These are phyloP conservation scores for Uropetala carovei DNA, from an alignment of 2,888 invertebrate genomes.

Conservation along the genomic window DNA sequence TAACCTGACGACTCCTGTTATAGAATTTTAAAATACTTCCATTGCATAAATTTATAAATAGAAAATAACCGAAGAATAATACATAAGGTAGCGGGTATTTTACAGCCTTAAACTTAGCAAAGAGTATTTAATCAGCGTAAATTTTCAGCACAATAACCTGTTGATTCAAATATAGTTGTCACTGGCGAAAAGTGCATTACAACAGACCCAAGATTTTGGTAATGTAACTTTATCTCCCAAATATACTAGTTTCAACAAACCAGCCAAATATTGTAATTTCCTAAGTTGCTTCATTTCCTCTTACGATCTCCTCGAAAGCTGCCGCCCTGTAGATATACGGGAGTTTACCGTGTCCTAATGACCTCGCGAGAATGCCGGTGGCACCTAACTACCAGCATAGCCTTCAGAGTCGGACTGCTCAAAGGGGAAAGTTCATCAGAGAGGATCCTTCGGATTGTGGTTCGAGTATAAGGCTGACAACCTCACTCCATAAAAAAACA, in stretches of 20 bases:
- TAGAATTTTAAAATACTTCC: no score
- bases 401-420: not conserved
- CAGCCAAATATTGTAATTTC: not conserved
- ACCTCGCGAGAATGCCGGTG: constrained; percentile 4
- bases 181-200: not conserved
- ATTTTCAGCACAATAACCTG: constrained; percentile 41
- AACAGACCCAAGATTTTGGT: no score
- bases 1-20: no score
- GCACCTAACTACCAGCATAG: constrained; percentile 18
- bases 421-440: constrained; percentile 19
- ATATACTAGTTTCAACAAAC: not conserved
- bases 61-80: no score
- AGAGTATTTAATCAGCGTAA: not conserved
- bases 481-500: not conserved
- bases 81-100: no score
- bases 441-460: not conserved
- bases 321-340: not conserved
- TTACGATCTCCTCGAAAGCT: not conserved
- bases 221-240: not conserved
- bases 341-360: constrained; percentile 17
- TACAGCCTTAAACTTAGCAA: no score
- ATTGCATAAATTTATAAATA: no score
- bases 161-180: constrained; percentile 56
- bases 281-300: not conserved
- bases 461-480: not conserved